Percentiles rank a stretch among this genome's conserved stretches.
These are phyloP conservation scores for Pardosa pseudoannulata DNA, from an alignment of 2,888 invertebrate genomes.

Conservation along the genomic window DNA sequence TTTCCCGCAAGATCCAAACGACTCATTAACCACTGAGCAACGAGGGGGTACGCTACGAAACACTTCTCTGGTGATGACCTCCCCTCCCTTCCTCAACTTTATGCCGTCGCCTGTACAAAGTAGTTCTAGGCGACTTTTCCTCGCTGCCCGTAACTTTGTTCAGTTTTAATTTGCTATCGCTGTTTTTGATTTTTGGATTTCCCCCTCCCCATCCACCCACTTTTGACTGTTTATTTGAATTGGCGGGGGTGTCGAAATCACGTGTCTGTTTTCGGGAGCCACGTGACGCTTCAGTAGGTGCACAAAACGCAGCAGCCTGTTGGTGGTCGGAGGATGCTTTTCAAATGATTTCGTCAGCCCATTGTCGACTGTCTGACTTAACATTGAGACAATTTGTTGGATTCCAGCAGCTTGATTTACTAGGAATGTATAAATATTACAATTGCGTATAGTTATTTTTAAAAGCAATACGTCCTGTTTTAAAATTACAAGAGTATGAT, in stretches of 20 bases:
- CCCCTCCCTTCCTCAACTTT: slow-evolving; percentile 1
- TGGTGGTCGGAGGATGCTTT: neutral
- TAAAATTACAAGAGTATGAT: too few species aligned
- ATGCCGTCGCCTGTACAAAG: neutral
- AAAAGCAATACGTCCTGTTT: too few species aligned
- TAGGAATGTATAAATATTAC: too few species aligned
- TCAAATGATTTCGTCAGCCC: slow-evolving; percentile 2
- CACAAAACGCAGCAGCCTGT: slow-evolving; percentile 6
- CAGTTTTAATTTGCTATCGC: slow-evolving; percentile 42
- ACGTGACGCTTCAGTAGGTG: slow-evolving; percentile 41
- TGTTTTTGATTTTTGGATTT: slow-evolving; percentile 9
- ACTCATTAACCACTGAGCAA: slow-evolving; percentile 67
- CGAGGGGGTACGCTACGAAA: slow-evolving; percentile 16
- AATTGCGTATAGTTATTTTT: too few species aligned
- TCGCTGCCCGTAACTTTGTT: slow-evolving; percentile 42
- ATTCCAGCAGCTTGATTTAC: too few species aligned
- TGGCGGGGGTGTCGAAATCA: slow-evolving; percentile 59
- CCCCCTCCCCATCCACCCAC: neutral
- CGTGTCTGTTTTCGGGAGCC: slow-evolving; percentile 31
- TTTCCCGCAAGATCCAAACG: slow-evolving; percentile 65
- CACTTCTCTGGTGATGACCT: neutral
- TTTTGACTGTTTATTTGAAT: slow-evolving; percentile 34
- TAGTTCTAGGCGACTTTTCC: slow-evolving; percentile 40
- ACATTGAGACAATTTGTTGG: neutral
- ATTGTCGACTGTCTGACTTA: neutral